These are phyloP conservation scores for Sphecodes monilicornis DNA, from an alignment of 2,888 invertebrate species.

Conservation along the genomic window DNA sequence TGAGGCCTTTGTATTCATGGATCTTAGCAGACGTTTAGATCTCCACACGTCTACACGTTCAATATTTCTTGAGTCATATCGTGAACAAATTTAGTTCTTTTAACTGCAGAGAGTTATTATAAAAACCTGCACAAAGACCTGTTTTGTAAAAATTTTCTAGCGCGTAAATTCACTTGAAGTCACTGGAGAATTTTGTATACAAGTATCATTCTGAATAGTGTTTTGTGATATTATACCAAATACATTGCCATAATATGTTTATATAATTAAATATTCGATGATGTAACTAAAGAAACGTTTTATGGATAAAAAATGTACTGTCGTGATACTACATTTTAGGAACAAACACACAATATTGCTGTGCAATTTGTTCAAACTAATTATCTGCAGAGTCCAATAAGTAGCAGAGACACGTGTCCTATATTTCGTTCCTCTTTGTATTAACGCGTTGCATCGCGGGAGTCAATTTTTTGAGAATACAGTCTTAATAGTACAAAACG, in stretches of 20 bases:
- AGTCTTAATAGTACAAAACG: constrained; percentile 53
- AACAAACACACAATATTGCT: constrained; percentile 19
- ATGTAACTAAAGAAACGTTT: not conserved
- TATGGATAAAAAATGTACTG: not conserved
- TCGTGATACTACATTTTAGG: not conserved
- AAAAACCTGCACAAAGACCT: constrained; percentile 2
- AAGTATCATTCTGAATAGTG: not conserved
- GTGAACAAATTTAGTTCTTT: not conserved
- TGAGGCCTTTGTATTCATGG: constrained; percentile 82
- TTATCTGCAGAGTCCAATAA: not conserved
- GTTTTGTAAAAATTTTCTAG: constrained; percentile 23
- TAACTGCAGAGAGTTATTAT: not conserved
- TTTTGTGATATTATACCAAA: constrained; percentile 23
- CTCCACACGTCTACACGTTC: not conserved
- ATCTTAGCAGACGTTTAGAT: constrained; percentile 80
- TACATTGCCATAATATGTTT: constrained; percentile 11
- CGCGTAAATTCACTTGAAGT: not conserved
- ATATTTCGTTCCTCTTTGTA: constrained; percentile 32
- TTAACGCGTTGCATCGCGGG: constrained; percentile 1
- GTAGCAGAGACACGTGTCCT: constrained; percentile 19
- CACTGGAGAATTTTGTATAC: constrained; percentile 1
- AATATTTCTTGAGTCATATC: not conserved
- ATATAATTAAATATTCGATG: not conserved
- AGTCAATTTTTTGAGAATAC: constrained; percentile 28
- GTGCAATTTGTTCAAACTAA: not conserved